Evolutionary conservation across 2,797 vertebrate species (phyloP), one percentile per base, ranked within the genome.

Genomic region (Rhinella marina): DNA sequence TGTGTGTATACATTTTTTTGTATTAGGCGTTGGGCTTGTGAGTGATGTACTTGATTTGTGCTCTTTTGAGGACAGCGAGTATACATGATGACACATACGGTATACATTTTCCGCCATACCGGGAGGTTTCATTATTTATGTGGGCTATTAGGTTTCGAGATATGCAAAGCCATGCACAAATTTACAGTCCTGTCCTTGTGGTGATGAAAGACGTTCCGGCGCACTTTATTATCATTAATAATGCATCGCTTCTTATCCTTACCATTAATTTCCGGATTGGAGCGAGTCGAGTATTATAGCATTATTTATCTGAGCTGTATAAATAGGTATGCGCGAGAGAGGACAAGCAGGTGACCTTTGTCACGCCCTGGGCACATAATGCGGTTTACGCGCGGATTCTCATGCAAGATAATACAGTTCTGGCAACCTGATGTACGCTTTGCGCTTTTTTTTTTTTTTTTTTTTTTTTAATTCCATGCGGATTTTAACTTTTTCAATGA

Each of bases 151-250:
- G 61, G 14, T 56, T 68, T 86, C 41, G 21, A 50, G 79, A 86
- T 86, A 79, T 79, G 84, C 84, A 79, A 62, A 86, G 84, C 61
- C 56, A 25, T 27, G 72, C 73, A 79, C 73, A 64, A 86, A 86
- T 64, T 13, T 50, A 23, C 50, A 16, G 50, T 1, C n/a, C 82
- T 21, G 82, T 72, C 66, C 82, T 84, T 84, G 82, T 84, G 13
- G 29, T 41, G 73, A 68, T 78, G 73, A 78, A 68, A 86, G 84
- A 86, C 73, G 14, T 79, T 79, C 13, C 12, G 21, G 48, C 3
- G 25, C 50, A 86, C 59, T 78, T 61, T 86, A 78, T 66, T 27
- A 61, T 25, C 84, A 86, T 79, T 29, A 86, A 78, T 86, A 86
- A 86, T 86, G 50, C 32, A 86, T 66, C 50, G 59, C 32, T 52